Percentiles rank a stretch among this genome's conserved stretches.
Conservation (phyloP, 2,113 vertebrate genomes). For the Zapornia atra region DNA sequence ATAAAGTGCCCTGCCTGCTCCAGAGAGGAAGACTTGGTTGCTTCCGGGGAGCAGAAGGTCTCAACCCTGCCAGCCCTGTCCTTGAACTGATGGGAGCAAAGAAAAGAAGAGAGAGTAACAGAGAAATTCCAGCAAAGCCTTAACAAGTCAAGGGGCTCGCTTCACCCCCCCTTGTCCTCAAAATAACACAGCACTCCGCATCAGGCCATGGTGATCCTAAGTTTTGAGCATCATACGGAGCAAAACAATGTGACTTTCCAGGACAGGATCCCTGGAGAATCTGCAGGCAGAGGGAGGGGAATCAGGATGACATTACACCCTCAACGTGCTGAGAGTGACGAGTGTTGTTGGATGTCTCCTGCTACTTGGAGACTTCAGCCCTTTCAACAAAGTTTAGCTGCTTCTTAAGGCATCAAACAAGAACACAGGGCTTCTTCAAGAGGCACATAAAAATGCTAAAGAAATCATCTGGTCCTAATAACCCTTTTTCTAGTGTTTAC, state of each 20-base stretch:
- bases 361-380: neutral
- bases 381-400: neutral
- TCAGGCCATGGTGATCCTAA: fast-evolving
- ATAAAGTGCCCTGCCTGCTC: neutral
- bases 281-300: neutral
- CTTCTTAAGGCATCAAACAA: neutral
- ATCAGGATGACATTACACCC: neutral
- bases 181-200: neutral
- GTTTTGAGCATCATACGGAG: neutral
- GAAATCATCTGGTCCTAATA: neutral
- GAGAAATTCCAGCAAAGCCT: neutral
- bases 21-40: neutral
- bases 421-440: neutral
- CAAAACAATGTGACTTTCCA: neutral
- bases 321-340: neutral
- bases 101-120: fast-evolving
- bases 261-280: neutral
- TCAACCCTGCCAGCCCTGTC: neutral
- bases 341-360: neutral
- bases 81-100: neutral
- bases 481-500: neutral
- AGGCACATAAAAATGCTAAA: neutral
- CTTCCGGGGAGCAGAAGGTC: neutral
- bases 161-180: neutral
- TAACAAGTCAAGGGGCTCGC: neutral